Base-by-base conservation (phyloP, 2,888 invertebrate species). In the Tipula lateralis region DNA sequence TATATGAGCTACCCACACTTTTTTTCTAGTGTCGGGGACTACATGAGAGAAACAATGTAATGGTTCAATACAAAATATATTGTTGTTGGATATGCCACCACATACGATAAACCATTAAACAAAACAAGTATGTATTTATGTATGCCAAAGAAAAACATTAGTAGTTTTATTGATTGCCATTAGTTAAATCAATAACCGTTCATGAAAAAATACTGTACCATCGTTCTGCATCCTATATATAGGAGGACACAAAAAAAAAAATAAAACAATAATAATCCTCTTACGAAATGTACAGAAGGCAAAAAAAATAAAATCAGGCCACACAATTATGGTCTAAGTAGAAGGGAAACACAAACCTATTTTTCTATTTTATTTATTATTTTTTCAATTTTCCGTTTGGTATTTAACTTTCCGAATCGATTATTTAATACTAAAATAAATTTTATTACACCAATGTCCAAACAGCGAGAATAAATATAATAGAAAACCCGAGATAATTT, bases 231-330 rank as follows among this genome's bases (percentile, higher is more conserved):
- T 66, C 24, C 9, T n/a, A n/a, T n/a, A n/a, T n/a, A n/a, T n/a
- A n/a, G 24, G 19, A 24, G 24, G 66, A 66, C 66, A 66, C 7
- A 66, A 24, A 19, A 66, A 66, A n/a, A n/a, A n/a, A n/a, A n/a
- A n/a, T n/a, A n/a, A n/a, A n/a, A 66, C 66, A 66, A 66, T 66
- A 66, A 66, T 66, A 66, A 66, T 66, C 66, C 66, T 66, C 66
- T 66, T 66, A 66, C 19, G 24, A 66, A 66, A 66, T 66, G 9
- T 19, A 24, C 12, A n/a, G n/a, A n/a, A n/a, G n/a, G n/a, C n/a
- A 66, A 24, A 66, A 24, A 24, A 9, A 24, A 66, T 24, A 24
- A 66, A 66, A 24, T 66, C 66, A 66, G 66, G 66, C 66, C 66
- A 66, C 66, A 66, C 66, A 66, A 66, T 66, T 66, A 66, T 66